phyloP scores from a whole-genome alignment of 2,888 invertebrate species.

The Plebejus argus region DNA sequence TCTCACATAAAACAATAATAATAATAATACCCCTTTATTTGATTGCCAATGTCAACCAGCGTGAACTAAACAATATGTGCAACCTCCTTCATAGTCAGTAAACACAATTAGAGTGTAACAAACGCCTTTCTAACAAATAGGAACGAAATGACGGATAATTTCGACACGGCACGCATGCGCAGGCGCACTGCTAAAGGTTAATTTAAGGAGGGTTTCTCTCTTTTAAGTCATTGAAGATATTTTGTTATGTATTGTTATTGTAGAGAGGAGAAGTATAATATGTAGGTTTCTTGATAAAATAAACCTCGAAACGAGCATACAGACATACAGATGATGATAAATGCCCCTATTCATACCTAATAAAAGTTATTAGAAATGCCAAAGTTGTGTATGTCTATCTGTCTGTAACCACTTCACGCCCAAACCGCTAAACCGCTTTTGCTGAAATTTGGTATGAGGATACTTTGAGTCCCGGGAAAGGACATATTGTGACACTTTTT shows the following conservation, averaged over 20 bases:
- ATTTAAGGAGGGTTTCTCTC: conserved; percentile 4
- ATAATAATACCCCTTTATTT: not conserved
- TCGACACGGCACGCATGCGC: conserved; percentile 22
- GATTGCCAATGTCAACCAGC: conserved; percentile 18
- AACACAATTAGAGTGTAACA: conserved; percentile 18
- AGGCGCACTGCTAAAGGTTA: conserved; percentile 3
- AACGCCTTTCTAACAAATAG: conserved; percentile 21
- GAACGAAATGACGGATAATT: conserved; percentile 18
- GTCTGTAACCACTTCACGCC: too few species aligned
- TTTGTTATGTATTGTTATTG: not conserved
- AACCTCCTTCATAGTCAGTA: conserved; percentile 1
- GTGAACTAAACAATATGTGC: conserved; percentile 1
- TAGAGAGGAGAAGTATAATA: too few species aligned
- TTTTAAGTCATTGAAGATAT: not conserved
- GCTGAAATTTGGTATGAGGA: too few species aligned
- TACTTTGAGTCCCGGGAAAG: too few species aligned
- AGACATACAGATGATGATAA: too few species aligned
- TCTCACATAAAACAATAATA: not conserved
- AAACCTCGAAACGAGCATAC: too few species aligned
- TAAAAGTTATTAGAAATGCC: too few species aligned
- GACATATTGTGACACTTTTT: too few species aligned
- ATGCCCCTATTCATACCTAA: too few species aligned
- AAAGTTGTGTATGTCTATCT: too few species aligned
- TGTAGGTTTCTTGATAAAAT: too few species aligned
- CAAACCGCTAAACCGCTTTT: too few species aligned